Conservation (phyloP, 2,797 vertebrate species). For the Esox lucius region DNA sequence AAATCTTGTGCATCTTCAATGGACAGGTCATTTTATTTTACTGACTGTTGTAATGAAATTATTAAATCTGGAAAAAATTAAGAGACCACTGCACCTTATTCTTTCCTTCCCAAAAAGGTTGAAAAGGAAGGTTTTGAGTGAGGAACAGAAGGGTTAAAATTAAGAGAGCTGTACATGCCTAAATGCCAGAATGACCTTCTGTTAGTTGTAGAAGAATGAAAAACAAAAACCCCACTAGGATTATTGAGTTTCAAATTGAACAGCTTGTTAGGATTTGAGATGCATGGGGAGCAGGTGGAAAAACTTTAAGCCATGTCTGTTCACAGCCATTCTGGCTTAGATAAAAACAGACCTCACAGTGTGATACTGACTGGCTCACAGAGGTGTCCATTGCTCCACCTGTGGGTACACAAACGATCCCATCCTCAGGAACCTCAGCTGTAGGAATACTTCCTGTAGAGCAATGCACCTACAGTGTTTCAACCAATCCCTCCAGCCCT, state of each 20-base stretch:
- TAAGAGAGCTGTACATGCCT: not conserved
- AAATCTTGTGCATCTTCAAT: conserved; percentile 7
- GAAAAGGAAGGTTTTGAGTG: too few species aligned
- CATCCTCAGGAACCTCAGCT: conserved; percentile 1
- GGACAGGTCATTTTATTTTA: not conserved
- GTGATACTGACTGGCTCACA: conserved; percentile 32
- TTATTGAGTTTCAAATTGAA: conserved; percentile 29
- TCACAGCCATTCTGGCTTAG: conserved; percentile 10
- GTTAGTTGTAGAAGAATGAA: not conserved
- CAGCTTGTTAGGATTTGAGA: conserved; percentile 35
- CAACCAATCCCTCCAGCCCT: not conserved
- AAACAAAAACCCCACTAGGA: conserved; percentile 33
- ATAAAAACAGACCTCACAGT: conserved; percentile 17
- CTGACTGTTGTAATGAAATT: not conserved
- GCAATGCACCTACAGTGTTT: not conserved
- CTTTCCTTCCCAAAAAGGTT: too few species aligned
- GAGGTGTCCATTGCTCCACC: conserved; percentile 1
- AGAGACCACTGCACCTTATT: too few species aligned
- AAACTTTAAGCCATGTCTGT: conserved; percentile 26
- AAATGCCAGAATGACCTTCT: conserved; percentile 4
- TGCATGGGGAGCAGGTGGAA: conserved; percentile 33
- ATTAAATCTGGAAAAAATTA: too few species aligned
- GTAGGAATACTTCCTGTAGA: not conserved
- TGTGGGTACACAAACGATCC: conserved; percentile 12
- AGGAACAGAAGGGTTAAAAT: too few species aligned